Percentiles rank a stretch among this genome's conserved stretches.
phyloP scores from a whole-genome alignment of 2,113 vertebrate species.

The Pomatostomus ruficeps region DNA sequence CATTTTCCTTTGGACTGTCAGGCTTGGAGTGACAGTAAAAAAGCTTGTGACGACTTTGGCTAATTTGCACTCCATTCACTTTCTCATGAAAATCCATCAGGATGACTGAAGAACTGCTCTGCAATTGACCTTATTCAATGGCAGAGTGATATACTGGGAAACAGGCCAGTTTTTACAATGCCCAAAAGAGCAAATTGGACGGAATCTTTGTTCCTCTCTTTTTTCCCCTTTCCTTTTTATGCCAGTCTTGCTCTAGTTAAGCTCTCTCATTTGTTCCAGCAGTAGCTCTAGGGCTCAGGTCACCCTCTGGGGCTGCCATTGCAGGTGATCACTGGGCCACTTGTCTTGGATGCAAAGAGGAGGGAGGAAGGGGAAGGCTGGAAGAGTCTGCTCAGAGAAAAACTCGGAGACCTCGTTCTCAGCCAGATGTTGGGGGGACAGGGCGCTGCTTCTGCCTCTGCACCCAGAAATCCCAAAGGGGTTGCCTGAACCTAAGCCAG shows the following conservation, averaged over 20 bases:
- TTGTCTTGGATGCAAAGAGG: conserved; percentile 10
- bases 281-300: conserved; percentile 59
- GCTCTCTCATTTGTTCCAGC: conserved; percentile 69
- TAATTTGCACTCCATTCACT: conserved; percentile 84
- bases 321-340: conserved; percentile 58
- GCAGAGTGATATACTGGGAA: conserved; percentile 79
- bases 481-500: fast-evolving
- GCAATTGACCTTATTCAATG: conserved; percentile 78
- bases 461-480: neutral
- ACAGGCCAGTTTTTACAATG: conserved; percentile 78
- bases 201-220: conserved; percentile 75
- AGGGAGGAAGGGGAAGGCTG: neutral
- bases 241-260: conserved; percentile 71
- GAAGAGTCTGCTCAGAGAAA: neutral
- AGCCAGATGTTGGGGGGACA: neutral
- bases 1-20: conserved; percentile 71
- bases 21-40: conserved; percentile 76
- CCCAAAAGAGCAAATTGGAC: conserved; percentile 82
- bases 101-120: conserved; percentile 72
- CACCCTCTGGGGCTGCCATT: conserved; percentile 68
- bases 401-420: neutral
- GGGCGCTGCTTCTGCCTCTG: neutral
- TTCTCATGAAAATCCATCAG: conserved; percentile 76
- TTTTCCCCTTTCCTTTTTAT: conserved; percentile 64
- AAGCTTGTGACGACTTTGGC: conserved; percentile 75